Base-by-base conservation (phyloP, 37 sponge, comb jelly and placozoan species). In the Cladorhizidae sp. region DNA sequence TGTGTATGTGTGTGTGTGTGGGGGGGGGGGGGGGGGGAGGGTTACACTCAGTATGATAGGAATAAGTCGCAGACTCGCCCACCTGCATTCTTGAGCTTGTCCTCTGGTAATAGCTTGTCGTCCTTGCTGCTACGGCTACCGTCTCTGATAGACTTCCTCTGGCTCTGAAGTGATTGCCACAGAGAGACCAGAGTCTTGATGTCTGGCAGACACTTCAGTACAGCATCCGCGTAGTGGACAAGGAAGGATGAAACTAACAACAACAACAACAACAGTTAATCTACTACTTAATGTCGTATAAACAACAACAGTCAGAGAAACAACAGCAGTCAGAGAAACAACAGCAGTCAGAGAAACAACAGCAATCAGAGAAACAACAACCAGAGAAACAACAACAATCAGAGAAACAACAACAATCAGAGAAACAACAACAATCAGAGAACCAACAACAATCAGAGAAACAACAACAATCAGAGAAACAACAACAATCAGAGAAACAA, bases 121-220 rank as follows among this genome's bases (percentile, higher is more conserved):
- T 23, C 36, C 7, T 29, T 26, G 17, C 28, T 40, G 43, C 31
- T 31, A 51, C 64, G 0, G 7, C 35, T 31, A 26, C 26, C 21
- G 2, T 36, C 41, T 23, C 5, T 56, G 1, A n/a, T 54, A 40
- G 55, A 9, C 59, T 25, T 25, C 26, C 14, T 58, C 26, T 58
- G 51, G 7, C 23, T 50, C 12, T 41, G 17, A 15, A 88, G 64
- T 26, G 59, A 57, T 75, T 92, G 86, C 20, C 75, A 33, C 28
- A 88, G 82, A 55, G 85, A 39, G 5, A 92, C 81, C 3, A 92
- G 22, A 7, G 93, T 92, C 75, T 80, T 80, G 0, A 92, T 41
- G 49, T 92, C 93, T 1, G 93, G 93, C 20, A 92, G 74, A 0
- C 23, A 55, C 63, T 78, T 86, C 76, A 91, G 40, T 57, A 91